These are phyloP conservation scores for Triplophysa tibetana DNA, from an alignment of 2,113 vertebrate genomes.

Conservation along the genomic window DNA sequence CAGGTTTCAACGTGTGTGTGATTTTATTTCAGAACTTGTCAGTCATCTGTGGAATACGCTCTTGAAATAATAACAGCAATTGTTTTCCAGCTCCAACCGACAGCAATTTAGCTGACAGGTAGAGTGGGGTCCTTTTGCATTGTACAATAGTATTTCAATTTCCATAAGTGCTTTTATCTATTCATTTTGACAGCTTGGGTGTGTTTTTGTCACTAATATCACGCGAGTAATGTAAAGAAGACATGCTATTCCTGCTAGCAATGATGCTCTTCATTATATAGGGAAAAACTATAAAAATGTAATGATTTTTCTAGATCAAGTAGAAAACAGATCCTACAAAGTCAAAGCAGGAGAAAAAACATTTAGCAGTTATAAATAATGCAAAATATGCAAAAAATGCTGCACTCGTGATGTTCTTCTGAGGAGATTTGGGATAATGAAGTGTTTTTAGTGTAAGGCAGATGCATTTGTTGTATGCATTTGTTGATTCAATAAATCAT, in stretches of 20 bases:
- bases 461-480: conserved; percentile 11
- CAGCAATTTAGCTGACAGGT: conserved; percentile 1
- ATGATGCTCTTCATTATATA: not conserved
- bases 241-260: not conserved
- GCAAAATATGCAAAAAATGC: conserved; percentile 53
- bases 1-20: not conserved
- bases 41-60: not conserved
- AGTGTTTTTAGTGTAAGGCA: conserved; percentile 11
- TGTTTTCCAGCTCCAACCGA: not conserved
- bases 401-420: not conserved
- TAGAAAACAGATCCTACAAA: conserved; percentile 39
- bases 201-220: not conserved
- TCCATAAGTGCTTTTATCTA: conserved; percentile 21
- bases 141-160: conserved; percentile 1
- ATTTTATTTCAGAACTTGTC: not conserved
- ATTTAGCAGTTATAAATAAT: conserved; percentile 69
- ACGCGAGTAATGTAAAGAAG: not conserved
- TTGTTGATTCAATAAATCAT: conserved; percentile 15
- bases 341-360: conserved; percentile 55
- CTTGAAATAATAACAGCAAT: not conserved
- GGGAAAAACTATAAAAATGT: not conserved
- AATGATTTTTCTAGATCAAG: not conserved
- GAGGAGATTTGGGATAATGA: not conserved
- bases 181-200: conserved; percentile 4
- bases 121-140: not conserved